Evolutionary conservation across 2,113 vertebrate species (phyloP).

Genomic region (Pristiophorus japonicus): DNA sequence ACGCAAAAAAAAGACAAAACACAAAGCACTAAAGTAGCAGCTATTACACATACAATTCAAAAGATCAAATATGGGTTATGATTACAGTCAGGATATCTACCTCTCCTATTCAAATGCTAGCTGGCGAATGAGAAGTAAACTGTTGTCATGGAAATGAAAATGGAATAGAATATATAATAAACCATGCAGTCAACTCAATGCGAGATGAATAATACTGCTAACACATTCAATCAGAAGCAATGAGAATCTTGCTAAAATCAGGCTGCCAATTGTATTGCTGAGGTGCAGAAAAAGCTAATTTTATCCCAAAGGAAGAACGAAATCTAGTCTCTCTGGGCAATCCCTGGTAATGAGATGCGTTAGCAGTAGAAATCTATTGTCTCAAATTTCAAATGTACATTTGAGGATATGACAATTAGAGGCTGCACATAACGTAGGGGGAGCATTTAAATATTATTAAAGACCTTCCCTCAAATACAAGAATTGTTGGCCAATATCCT

Average conservation of each 20-base stretch:
- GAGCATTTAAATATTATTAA: neutral
- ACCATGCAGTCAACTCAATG: neutral
- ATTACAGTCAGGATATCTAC: neutral
- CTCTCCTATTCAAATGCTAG: neutral
- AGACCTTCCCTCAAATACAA: no score
- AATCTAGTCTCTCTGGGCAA: neutral
- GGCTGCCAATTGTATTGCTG: neutral
- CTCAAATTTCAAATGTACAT: neutral
- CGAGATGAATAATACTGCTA: neutral
- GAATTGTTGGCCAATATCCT: neutral
- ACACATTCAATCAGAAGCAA: neutral
- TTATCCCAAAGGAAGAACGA: neutral
- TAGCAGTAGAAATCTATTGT: neutral
- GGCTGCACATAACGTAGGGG: neutral
- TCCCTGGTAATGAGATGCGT: neutral
- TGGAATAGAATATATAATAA: slow-evolving; percentile 1
- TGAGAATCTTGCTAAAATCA: neutral
- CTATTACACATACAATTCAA: neutral
- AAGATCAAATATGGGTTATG: neutral
- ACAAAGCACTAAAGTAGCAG: neutral
- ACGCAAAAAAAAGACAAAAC: neutral
- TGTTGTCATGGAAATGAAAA: slow-evolving; percentile 29
- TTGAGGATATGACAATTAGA: neutral
- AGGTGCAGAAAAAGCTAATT: neutral
- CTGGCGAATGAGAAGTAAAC: neutral